Percentiles rank a stretch among this genome's conserved stretches.
phyloP scores from a whole-genome alignment of 2,113 vertebrate genomes.

The Apaloderma vittatum region DNA sequence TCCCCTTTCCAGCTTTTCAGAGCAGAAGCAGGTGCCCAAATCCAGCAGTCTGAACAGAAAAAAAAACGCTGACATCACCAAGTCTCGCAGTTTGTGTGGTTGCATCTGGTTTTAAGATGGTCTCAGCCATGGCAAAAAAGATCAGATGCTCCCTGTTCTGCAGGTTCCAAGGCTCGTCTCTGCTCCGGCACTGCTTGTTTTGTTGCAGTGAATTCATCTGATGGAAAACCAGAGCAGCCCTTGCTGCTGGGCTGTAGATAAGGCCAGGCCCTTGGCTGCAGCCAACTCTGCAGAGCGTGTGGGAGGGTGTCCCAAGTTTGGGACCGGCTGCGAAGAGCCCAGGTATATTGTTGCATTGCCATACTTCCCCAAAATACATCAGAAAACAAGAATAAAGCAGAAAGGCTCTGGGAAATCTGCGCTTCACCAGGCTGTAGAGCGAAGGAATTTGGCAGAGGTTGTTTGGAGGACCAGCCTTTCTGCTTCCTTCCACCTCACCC shows the following conservation, averaged over 20 bases:
- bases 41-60: background rate
- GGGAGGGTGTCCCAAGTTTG: background rate
- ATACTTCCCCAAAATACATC: background rate
- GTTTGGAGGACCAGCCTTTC: background rate
- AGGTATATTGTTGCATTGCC: background rate
- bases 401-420: background rate
- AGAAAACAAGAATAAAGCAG: background rate
- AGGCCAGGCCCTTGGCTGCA: background rate
- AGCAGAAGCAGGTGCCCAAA: background rate
- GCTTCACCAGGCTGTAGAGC: fast-evolving
- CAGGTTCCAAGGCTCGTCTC: background rate
- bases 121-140: background rate
- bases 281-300: background rate
- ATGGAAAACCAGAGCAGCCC: background rate
- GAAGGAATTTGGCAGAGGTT: background rate
- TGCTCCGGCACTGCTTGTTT: background rate
- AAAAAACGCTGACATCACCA: background rate
- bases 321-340: background rate
- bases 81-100: background rate
- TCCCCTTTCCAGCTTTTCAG: background rate
- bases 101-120: background rate
- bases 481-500: background rate
- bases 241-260: background rate
- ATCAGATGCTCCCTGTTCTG: background rate
- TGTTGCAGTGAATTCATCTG: background rate